Evolutionary conservation across 2,888 invertebrate species (phyloP).

Genomic region (Clistopyga incitator): DNA sequence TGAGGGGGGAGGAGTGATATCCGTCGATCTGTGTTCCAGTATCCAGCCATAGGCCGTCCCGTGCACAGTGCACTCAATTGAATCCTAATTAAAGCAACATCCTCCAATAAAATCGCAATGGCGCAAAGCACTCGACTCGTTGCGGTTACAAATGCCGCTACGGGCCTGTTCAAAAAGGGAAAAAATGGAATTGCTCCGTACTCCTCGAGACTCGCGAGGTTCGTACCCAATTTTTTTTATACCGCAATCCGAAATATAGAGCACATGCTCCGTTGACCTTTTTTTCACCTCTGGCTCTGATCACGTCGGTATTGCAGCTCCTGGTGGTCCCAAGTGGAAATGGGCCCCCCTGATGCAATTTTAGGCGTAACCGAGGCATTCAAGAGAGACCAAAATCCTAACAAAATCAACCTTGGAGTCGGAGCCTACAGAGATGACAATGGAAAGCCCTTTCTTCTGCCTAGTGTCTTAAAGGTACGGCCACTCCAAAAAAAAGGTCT

Average conservation of each 20-base stretch:
- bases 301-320: conserved; percentile 86
- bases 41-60: not conserved
- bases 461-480: conserved; percentile 92
- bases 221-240: conserved; percentile 46
- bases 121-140: conserved; percentile 74
- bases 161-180: conserved; percentile 71
- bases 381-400: conserved; percentile 94
- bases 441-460: conserved; percentile 97
- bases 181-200: conserved; percentile 65
- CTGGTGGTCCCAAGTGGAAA: conserved; percentile 95
- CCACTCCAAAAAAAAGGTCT: too few species aligned
- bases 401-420: conserved; percentile 98
- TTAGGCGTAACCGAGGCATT: conserved; percentile 98
- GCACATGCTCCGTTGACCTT: conserved; percentile 54
- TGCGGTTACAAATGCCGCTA: conserved; percentile 58
- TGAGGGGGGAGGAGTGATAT: too few species aligned
- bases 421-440: conserved; percentile 99
- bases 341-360: conserved; percentile 99
- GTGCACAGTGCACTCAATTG: conserved; percentile 33
- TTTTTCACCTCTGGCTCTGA: conserved; percentile 40
- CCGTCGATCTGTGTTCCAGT: conserved; percentile 20
- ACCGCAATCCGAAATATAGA: conserved; percentile 14
- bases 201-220: conserved; percentile 72
- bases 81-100: conserved; percentile 44
- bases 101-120: conserved; percentile 68